Conservation (phyloP, 2,888 invertebrate species). For the Eilema caniola region DNA sequence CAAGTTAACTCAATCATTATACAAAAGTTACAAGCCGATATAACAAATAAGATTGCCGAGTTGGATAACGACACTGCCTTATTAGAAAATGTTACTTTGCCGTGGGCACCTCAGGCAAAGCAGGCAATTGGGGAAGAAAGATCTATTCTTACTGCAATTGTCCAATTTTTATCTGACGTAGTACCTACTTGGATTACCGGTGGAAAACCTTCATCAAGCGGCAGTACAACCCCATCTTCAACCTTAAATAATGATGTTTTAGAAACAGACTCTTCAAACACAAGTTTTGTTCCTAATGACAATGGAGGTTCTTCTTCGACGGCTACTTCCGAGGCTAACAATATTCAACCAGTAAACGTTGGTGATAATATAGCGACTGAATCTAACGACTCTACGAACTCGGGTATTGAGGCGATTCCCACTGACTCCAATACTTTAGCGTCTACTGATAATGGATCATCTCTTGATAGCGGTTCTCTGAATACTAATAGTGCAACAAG, state of each 20-base stretch:
- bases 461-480: not conserved
- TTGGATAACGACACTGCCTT: slow-evolving; percentile 72
- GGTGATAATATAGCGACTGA: not conserved
- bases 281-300: not conserved
- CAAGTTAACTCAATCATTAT: slow-evolving; percentile 70
- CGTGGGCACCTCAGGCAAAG: slow-evolving; percentile 66
- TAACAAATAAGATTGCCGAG: slow-evolving; percentile 72
- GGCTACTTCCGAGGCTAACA: not conserved
- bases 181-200: slow-evolving; percentile 71
- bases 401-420: not conserved
- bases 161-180: slow-evolving; percentile 68
- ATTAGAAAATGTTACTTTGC: slow-evolving; percentile 65
- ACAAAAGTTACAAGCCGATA: slow-evolving; percentile 63
- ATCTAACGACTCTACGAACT: not conserved
- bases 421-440: not conserved
- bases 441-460: slow-evolving; percentile 2
- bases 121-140: slow-evolving; percentile 69
- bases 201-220: slow-evolving; percentile 29
- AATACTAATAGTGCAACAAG: not conserved
- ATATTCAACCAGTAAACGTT: not conserved
- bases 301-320: not conserved
- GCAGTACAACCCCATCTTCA: not conserved
- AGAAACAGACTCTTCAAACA: slow-evolving; percentile 7
- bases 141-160: slow-evolving; percentile 68
- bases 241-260: slow-evolving; percentile 1